phyloP scores from a whole-genome alignment of 2,888 invertebrate species.

The Oxycera nigricornis region DNA sequence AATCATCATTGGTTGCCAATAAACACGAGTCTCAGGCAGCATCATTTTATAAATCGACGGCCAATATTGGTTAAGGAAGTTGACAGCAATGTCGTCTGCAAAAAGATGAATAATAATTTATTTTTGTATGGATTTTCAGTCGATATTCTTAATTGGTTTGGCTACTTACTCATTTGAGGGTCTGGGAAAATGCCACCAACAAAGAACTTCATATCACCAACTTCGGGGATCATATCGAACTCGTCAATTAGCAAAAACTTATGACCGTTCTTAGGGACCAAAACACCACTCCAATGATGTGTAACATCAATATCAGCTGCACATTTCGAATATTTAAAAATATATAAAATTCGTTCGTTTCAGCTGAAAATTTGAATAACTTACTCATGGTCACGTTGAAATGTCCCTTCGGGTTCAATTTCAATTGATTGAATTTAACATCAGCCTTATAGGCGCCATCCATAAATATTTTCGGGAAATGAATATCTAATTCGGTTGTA shows the following conservation, averaged over 20 bases:
- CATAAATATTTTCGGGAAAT: slow-evolving; percentile 65
- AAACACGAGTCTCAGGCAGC: slow-evolving; percentile 60
- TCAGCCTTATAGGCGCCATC: slow-evolving; percentile 70
- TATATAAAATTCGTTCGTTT: neutral
- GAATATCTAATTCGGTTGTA: slow-evolving; percentile 67
- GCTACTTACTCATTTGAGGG: slow-evolving; percentile 69
- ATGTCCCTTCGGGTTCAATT: slow-evolving; percentile 67
- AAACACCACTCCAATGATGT: slow-evolving; percentile 67
- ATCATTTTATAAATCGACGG: slow-evolving; percentile 63
- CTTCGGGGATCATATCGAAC: slow-evolving; percentile 70
- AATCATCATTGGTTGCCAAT: slow-evolving; percentile 58
- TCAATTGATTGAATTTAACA: slow-evolving; percentile 68
- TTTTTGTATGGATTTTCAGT: neutral
- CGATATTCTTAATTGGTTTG: neutral
- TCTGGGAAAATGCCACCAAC: slow-evolving; percentile 69
- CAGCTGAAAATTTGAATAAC: neutral
- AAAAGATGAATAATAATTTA: slow-evolving; percentile 14
- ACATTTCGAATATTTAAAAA: no score
- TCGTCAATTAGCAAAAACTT: slow-evolving; percentile 67
- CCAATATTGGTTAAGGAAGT: slow-evolving; percentile 68
- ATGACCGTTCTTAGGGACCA: slow-evolving; percentile 65
- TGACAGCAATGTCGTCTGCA: slow-evolving; percentile 61
- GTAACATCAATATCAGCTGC: slow-evolving; percentile 68
- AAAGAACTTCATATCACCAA: slow-evolving; percentile 68
- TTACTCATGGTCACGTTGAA: slow-evolving; percentile 70